A percentile compares a stretch with the other conserved stretches of the same genome.
phyloP scores from a whole-genome alignment of 2,797 vertebrate species.

The Pangasius larnaudii region DNA sequence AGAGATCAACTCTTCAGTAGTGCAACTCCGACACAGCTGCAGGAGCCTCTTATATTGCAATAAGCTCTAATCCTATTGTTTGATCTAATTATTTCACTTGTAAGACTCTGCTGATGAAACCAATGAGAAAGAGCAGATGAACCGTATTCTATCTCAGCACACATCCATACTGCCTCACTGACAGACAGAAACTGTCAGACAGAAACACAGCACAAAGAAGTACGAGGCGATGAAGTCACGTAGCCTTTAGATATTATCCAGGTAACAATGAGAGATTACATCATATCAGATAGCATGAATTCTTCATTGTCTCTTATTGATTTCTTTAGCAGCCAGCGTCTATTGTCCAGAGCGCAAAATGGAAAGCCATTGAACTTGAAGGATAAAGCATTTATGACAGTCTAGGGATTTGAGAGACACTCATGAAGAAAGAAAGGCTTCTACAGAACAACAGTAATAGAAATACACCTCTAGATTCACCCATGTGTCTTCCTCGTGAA shows the following conservation, averaged over 20 bases:
- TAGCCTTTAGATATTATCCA: constrained; percentile 51
- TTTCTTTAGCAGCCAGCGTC: constrained; percentile 47
- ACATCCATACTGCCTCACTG: constrained; percentile 11
- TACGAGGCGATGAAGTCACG: constrained; percentile 40
- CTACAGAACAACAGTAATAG: constrained; percentile 24
- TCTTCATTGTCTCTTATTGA: constrained; percentile 58
- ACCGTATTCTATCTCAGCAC: constrained; percentile 26
- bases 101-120: constrained; percentile 58
- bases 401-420: constrained; percentile 50
- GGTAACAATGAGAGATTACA: constrained; percentile 59
- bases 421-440: constrained; percentile 41
- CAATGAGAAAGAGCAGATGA: constrained; percentile 51
- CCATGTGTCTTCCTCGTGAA: constrained; percentile 5
- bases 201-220: constrained; percentile 40
- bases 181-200: constrained; percentile 26
- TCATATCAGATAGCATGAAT: constrained; percentile 59
- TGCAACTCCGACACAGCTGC: constrained; percentile 6
- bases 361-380: constrained; percentile 51
- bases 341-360: constrained; percentile 52
- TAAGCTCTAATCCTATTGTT: constrained; percentile 61
- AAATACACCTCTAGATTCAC: constrained; percentile 4
- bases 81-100: constrained; percentile 63
- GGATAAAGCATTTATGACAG: constrained; percentile 47
- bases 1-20: constrained; percentile 20
- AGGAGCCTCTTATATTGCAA: constrained; percentile 53